Conservation (phyloP, 2,797 vertebrate genomes). For the Amblyraja radiata region DNA sequence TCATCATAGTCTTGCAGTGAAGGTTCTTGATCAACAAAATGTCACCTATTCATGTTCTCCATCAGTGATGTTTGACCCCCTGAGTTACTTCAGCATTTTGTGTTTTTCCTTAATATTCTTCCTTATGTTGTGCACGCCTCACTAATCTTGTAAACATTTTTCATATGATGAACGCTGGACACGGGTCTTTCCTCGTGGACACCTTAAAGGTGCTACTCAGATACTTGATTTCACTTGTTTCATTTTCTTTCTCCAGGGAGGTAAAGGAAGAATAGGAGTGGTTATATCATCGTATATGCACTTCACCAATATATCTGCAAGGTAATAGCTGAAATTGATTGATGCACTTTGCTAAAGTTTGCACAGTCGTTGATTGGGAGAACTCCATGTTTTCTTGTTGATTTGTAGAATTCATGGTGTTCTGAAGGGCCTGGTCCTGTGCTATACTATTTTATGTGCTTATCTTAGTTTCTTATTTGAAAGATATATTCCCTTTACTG, state of each 20-base stretch:
- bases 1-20: background rate
- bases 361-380: constrained; percentile 13
- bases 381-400: background rate
- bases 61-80: no score
- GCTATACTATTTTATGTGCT: background rate
- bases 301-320: constrained; percentile 88
- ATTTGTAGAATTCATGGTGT: background rate
- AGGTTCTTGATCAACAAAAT: background rate
- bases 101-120: background rate
- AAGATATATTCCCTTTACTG: background rate
- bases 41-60: no score
- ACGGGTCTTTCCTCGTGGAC: background rate
- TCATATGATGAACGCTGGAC: background rate
- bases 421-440: no score
- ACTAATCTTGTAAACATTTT: background rate
- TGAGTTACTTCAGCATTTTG: no score
- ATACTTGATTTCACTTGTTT: background rate
- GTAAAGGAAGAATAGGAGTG: constrained; percentile 87
- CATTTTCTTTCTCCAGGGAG: constrained; percentile 61
- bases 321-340: constrained; percentile 59
- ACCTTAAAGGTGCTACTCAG: background rate
- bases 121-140: background rate
- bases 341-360: background rate
- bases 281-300: constrained; percentile 89
- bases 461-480: background rate